Conservation (phyloP, 2,888 invertebrate genomes). For the Nomada ferruginata region DNA sequence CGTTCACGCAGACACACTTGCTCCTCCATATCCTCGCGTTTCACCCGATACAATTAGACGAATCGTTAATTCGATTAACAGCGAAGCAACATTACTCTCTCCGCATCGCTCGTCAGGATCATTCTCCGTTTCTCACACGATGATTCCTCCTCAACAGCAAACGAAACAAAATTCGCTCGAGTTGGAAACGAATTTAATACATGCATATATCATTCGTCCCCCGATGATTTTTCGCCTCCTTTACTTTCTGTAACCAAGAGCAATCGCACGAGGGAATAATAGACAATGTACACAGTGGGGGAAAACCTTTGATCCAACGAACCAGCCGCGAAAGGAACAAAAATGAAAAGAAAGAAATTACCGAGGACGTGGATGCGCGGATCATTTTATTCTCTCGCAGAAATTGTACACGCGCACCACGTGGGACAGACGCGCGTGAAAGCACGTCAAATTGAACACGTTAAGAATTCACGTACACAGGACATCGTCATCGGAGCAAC, state of each 20-base stretch:
- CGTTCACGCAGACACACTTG: conserved; percentile 37
- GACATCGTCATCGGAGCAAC: conserved; percentile 56
- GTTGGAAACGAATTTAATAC: conserved; percentile 57
- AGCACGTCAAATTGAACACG: conserved; percentile 49
- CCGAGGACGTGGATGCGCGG: conserved; percentile 56
- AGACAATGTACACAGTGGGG: conserved; percentile 63
- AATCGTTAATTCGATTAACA: conserved; percentile 61
- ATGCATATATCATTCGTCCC: neutral
- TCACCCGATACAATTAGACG: conserved; percentile 69
- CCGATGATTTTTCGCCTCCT: conserved; percentile 12
- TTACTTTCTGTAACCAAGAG: conserved; percentile 30
- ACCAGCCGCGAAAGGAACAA: conserved; percentile 76
- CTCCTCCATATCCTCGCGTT: conserved; percentile 27
- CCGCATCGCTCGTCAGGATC: conserved; percentile 2
- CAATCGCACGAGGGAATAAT: conserved; percentile 57
- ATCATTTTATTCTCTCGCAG: conserved; percentile 5
- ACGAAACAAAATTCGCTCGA: conserved; percentile 63
- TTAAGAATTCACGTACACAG: conserved; percentile 40
- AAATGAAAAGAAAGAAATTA: conserved; percentile 11
- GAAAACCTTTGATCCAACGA: conserved; percentile 80
- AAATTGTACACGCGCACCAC: conserved; percentile 14
- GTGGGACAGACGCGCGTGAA: conserved; percentile 29
- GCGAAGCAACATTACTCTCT: conserved; percentile 58
- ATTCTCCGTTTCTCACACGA: conserved; percentile 24
- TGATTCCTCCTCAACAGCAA: conserved; percentile 58